These are phyloP conservation scores for Monodelphis domestica DNA, from an alignment of 2,797 vertebrate genomes.

Conservation along the genomic window DNA sequence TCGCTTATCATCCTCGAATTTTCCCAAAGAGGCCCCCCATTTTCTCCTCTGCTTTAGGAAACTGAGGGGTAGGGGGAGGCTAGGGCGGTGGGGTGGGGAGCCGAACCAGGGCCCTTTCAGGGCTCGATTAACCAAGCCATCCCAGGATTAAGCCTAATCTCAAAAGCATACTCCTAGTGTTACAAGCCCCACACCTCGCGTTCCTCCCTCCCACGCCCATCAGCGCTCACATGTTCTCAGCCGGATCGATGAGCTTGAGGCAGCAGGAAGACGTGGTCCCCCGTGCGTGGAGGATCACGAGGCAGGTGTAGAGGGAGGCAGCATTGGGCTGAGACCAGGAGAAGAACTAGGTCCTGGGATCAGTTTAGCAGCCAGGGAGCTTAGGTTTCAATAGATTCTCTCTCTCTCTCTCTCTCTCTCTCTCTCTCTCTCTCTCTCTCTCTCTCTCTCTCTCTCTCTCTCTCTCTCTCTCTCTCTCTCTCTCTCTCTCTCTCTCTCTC, in stretches of 20 bases:
- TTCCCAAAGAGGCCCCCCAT: constrained; percentile 55
- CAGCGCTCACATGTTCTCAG: not conserved
- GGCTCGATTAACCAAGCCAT: constrained; percentile 26
- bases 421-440: no score
- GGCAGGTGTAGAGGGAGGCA: not conserved
- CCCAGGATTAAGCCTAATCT: constrained; percentile 34
- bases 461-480: no score
- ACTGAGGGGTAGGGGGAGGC: not conserved
- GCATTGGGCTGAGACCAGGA: not conserved
- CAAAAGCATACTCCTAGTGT: constrained; percentile 34
- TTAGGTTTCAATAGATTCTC: not conserved
- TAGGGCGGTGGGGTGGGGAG: not conserved
- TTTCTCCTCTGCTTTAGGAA: constrained; percentile 8
- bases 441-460: no score
- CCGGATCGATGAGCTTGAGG: constrained; percentile 2
- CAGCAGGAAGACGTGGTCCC: not conserved
- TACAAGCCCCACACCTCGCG: not conserved
- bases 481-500: no score
- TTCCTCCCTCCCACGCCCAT: not conserved
- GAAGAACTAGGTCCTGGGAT: not conserved
- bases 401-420: no score
- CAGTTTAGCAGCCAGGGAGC: not conserved
- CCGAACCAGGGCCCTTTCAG: not conserved
- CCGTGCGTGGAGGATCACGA: not conserved
- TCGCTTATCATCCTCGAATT: constrained; percentile 39